Conservation (phyloP, 2,888 invertebrate genomes). For the Ichneumoninae sp. region DNA sequence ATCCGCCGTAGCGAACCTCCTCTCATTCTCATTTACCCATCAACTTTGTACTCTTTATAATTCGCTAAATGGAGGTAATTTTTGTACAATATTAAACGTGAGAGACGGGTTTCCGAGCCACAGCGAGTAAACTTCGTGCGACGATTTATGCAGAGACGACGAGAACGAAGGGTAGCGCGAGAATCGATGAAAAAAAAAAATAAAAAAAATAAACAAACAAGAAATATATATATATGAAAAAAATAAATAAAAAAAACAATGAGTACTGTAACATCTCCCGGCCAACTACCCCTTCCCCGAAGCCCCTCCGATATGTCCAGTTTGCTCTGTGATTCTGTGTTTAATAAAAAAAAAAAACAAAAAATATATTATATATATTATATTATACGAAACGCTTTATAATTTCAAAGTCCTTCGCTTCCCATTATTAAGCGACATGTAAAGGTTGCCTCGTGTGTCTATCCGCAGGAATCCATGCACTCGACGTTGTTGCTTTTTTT, state of each 20-base stretch:
- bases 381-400: slow-evolving; percentile 61
- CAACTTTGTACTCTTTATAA: slow-evolving; percentile 68
- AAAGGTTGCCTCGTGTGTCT: slow-evolving; percentile 1
- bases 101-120: slow-evolving; percentile 5
- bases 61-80: slow-evolving; percentile 76
- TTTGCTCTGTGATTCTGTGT: slow-evolving; percentile 84
- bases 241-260: slow-evolving; percentile 57
- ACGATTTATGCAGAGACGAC: slow-evolving; percentile 41
- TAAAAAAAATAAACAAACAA: slow-evolving; percentile 12
- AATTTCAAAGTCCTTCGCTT: slow-evolving; percentile 48
- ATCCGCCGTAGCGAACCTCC: slow-evolving; percentile 49
- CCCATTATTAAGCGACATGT: slow-evolving; percentile 1
- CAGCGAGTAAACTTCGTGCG: slow-evolving; percentile 51
- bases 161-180: slow-evolving; percentile 43
- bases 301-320: slow-evolving; percentile 79
- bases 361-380: slow-evolving; percentile 64
- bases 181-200: slow-evolving; percentile 30
- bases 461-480: slow-evolving; percentile 37
- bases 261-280: slow-evolving; percentile 77
- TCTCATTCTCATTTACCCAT: slow-evolving; percentile 52
- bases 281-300: slow-evolving; percentile 25
- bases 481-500: slow-evolving; percentile 29
- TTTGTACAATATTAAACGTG: slow-evolving; percentile 73
- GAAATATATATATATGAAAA: slow-evolving; percentile 50
- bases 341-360: slow-evolving; percentile 77